Conservation (phyloP, 2,113 vertebrate species). For the Eonycteris spelaea region DNA sequence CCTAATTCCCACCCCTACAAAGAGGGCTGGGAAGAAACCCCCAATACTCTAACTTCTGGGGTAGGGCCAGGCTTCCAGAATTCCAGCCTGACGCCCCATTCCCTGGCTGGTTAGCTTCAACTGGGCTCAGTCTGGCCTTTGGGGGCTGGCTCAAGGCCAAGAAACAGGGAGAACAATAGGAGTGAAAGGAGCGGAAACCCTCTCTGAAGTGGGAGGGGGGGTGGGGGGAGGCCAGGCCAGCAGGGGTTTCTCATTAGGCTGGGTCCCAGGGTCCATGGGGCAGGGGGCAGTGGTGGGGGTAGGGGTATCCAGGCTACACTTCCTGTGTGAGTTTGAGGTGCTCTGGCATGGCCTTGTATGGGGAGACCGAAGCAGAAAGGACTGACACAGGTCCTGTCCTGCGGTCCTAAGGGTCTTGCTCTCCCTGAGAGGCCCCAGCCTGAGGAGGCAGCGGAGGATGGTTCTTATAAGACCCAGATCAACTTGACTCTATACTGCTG, state of each 20-base stretch:
- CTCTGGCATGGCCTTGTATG: too few species aligned
- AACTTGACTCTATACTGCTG: background rate
- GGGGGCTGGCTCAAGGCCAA: background rate
- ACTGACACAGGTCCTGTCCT: background rate
- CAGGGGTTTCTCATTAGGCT: background rate
- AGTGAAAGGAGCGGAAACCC: background rate
- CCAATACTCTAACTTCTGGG: background rate
- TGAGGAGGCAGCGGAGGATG: background rate
- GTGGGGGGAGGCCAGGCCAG: background rate
- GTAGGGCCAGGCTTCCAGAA: background rate
- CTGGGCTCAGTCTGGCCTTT: background rate
- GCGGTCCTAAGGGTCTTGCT: background rate
- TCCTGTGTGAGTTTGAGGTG: background rate
- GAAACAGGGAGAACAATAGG: background rate
- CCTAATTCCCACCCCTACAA: background rate
- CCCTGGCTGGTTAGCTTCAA: background rate
- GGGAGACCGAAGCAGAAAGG: background rate
- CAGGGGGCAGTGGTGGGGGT: background rate
- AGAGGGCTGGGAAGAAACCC: background rate
- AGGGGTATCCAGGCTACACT: background rate
- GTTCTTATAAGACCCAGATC: background rate
- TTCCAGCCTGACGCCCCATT: fast-evolving
- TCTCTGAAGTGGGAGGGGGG: background rate
- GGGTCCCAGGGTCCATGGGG: background rate
- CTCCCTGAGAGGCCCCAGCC: background rate